A percentile compares a stretch with the other conserved stretches of the same genome.
Evolutionary conservation across 1,140 invertebrate species (phyloP).

Genomic region (Palaemon carinicauda): DNA sequence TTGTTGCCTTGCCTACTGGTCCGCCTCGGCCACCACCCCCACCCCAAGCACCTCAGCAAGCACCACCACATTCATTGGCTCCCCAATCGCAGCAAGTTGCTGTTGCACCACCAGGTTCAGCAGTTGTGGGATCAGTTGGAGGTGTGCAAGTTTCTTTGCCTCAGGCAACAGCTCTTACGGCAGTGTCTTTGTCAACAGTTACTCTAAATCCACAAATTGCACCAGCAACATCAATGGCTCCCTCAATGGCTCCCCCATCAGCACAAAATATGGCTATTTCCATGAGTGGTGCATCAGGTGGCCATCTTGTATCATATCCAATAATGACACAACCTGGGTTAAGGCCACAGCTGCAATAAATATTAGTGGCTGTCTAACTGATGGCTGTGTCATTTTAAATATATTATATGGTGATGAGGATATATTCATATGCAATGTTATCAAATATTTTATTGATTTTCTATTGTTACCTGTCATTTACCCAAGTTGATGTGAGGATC

Average conservation of each 20-base stretch:
- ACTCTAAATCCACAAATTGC: slow-evolving; percentile 50
- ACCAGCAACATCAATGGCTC: slow-evolving; percentile 49
- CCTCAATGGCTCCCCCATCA: slow-evolving; percentile 43
- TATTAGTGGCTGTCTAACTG: background rate
- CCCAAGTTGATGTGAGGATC: too few relatives aligned
- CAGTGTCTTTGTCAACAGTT: slow-evolving; percentile 39
- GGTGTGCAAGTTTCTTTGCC: slow-evolving; percentile 44
- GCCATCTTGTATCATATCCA: slow-evolving; percentile 48
- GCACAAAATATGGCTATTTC: slow-evolving; percentile 50
- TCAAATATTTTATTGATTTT: too few relatives aligned
- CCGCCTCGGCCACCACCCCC: slow-evolving; percentile 35
- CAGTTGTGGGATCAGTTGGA: slow-evolving; percentile 42
- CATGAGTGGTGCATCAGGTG: slow-evolving; percentile 42
- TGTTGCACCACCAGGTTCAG: slow-evolving; percentile 39
- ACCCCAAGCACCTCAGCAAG: slow-evolving; percentile 31
- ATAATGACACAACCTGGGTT: slow-evolving; percentile 54
- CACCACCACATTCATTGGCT: slow-evolving; percentile 37
- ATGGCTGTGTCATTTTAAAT: too few relatives aligned
- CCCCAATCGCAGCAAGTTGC: slow-evolving; percentile 41
- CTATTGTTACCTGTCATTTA: too few relatives aligned
- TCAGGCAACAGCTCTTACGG: slow-evolving; percentile 17
- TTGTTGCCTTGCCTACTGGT: slow-evolving; percentile 34
- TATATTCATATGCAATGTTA: too few relatives aligned
- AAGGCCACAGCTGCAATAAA: slow-evolving; percentile 46
- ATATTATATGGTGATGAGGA: too few relatives aligned